A percentile compares a stretch with the other conserved stretches of the same genome.
phyloP scores from a whole-genome alignment of 2,888 invertebrate species.

The Molanna angustata region DNA sequence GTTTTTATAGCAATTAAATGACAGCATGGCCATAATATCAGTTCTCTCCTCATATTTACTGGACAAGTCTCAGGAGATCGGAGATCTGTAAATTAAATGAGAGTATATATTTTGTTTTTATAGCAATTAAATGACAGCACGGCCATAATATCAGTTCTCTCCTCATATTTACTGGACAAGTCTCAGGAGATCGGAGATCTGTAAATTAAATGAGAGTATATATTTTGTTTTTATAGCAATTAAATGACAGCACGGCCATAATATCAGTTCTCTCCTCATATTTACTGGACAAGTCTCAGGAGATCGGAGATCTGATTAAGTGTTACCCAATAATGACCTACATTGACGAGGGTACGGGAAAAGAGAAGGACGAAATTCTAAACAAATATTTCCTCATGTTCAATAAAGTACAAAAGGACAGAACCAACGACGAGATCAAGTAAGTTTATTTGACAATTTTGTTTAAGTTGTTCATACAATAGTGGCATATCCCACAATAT shows the following conservation, averaged over 20 bases:
- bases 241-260: slow-evolving; percentile 93
- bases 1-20: slow-evolving; percentile 74
- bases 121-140: slow-evolving; percentile 91
- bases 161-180: slow-evolving; percentile 69
- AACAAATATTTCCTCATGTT: slow-evolving; percentile 88
- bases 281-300: slow-evolving; percentile 57
- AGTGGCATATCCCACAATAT: no score
- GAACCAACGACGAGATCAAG: slow-evolving; percentile 56
- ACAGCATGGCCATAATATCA: slow-evolving; percentile 93
- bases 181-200: slow-evolving; percentile 56
- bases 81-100: no score
- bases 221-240: slow-evolving; percentile 57
- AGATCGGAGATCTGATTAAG: slow-evolving; percentile 67
- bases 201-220: no score
- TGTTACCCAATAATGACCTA: slow-evolving; percentile 73
- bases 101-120: slow-evolving; percentile 37
- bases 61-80: slow-evolving; percentile 58
- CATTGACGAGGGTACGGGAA: slow-evolving; percentile 64
- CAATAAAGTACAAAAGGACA: slow-evolving; percentile 52
- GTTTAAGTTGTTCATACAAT: no score
- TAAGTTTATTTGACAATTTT: slow-evolving; percentile 46
- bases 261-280: slow-evolving; percentile 83
- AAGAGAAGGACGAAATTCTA: slow-evolving; percentile 68
- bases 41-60: slow-evolving; percentile 74
- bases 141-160: slow-evolving; percentile 85